phyloP scores from a whole-genome alignment of 53 echinoderm and acorn worm species.

The Mesocentrotus franciscanus region DNA sequence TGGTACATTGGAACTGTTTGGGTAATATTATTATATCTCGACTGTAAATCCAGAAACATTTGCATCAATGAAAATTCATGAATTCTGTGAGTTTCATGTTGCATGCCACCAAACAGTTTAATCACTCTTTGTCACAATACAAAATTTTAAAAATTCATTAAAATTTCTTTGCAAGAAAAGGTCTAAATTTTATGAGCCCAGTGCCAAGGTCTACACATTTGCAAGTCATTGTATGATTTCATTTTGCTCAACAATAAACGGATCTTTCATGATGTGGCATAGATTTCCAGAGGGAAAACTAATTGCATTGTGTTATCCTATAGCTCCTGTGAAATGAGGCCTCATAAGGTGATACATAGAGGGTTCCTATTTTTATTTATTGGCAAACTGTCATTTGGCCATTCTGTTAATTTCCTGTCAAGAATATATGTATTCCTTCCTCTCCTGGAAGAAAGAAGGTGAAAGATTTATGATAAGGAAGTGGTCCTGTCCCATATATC shows the following conservation, averaged over 20 bases:
- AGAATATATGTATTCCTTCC: conserved; percentile 32
- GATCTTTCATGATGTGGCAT: not conserved
- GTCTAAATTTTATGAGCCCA: too few species aligned
- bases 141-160: too few species aligned
- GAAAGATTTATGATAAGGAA: conserved; percentile 12
- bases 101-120: too few species aligned
- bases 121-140: too few species aligned
- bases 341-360: not conserved
- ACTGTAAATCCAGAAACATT: too few species aligned
- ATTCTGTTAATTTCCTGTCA: conserved; percentile 24
- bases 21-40: too few species aligned
- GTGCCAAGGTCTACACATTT: not conserved
- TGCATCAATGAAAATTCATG: too few species aligned
- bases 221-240: not conserved
- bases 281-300: not conserved
- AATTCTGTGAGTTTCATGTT: too few species aligned
- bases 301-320: not conserved
- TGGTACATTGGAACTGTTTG: too few species aligned
- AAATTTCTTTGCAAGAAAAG: too few species aligned
- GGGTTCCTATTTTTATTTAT: not conserved
- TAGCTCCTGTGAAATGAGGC: not conserved
- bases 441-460: not conserved
- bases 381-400: conserved; percentile 38
- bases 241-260: not conserved
- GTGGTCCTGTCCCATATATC: not conserved